These are phyloP conservation scores for Luperina testacea DNA, from an alignment of 2,888 invertebrate genomes.

Conservation along the genomic window DNA sequence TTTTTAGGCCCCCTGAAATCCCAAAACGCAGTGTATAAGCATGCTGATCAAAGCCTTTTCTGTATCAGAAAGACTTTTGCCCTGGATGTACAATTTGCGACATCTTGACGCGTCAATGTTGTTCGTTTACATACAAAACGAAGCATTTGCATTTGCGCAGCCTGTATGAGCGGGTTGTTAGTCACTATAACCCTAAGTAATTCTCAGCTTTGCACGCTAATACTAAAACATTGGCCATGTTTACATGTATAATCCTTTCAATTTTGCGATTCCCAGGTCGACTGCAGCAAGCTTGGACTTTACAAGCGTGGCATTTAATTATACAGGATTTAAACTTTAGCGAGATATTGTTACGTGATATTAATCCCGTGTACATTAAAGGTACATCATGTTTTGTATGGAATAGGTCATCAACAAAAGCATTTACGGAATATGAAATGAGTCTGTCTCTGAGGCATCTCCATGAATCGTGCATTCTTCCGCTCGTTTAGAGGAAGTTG, in stretches of 20 bases:
- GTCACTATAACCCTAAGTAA: conserved; percentile 35
- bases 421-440: not conserved
- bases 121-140: conserved; percentile 43
- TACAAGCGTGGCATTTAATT: conserved; percentile 48
- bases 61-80: not conserved
- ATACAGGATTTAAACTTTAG: conserved; percentile 38
- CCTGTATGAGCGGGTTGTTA: conserved; percentile 24
- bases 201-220: conserved; percentile 28
- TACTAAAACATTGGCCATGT: conserved; percentile 42
- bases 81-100: conserved; percentile 11
- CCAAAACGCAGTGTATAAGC: not conserved
- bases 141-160: conserved; percentile 28
- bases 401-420: conserved; percentile 1
- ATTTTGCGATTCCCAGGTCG: conserved; percentile 31
- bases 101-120: conserved; percentile 25
- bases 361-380: conserved; percentile 12
- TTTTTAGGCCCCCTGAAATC: not conserved
- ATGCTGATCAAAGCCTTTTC: not conserved
- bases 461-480: not conserved
- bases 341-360: conserved; percentile 27
- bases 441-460: not conserved
- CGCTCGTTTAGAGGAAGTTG: not conserved
- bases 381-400: conserved; percentile 15
- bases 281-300: conserved; percentile 33
- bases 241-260: conserved; percentile 42